These are phyloP conservation scores for Xyrauchen texanus DNA, from an alignment of 2,113 vertebrate genomes.

Conservation along the genomic window DNA sequence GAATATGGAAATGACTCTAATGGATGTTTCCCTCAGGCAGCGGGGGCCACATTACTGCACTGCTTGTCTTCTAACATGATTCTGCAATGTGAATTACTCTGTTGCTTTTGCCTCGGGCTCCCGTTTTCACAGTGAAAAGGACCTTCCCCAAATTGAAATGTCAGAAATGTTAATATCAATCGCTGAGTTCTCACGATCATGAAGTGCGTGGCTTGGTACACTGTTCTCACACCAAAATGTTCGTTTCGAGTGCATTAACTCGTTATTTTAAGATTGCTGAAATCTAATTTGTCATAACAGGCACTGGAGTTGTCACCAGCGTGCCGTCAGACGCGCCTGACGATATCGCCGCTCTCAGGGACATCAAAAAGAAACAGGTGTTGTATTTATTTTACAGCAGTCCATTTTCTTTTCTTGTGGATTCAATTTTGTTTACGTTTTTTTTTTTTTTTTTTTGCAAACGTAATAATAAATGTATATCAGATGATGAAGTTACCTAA, in stretches of 20 bases:
- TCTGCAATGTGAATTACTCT: neutral
- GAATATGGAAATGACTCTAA: slow-evolving; percentile 11
- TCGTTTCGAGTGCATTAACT: neutral
- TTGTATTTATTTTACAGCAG: slow-evolving; percentile 21
- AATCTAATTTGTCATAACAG: slow-evolving; percentile 62
- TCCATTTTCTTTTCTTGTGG: neutral
- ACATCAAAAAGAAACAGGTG: slow-evolving; percentile 95
- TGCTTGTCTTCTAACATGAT: neutral
- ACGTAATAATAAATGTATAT: too few species aligned
- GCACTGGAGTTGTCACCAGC: slow-evolving; percentile 94
- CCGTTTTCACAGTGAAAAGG: neutral
- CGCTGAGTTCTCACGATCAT: neutral
- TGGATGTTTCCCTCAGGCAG: neutral
- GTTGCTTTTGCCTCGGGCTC: neutral
- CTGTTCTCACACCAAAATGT: neutral
- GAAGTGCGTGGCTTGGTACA: neutral
- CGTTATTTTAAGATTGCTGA: neutral
- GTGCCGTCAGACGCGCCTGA: slow-evolving; percentile 96
- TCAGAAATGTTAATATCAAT: neutral
- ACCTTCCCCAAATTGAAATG: neutral
- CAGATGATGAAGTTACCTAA: too few species aligned
- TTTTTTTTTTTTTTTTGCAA: too few species aligned
- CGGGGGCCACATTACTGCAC: neutral
- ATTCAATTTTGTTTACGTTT: neutral
- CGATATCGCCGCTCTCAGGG: slow-evolving; percentile 91